phyloP scores from a whole-genome alignment of 2,888 invertebrate species.

The Rhodophaea formosa region DNA sequence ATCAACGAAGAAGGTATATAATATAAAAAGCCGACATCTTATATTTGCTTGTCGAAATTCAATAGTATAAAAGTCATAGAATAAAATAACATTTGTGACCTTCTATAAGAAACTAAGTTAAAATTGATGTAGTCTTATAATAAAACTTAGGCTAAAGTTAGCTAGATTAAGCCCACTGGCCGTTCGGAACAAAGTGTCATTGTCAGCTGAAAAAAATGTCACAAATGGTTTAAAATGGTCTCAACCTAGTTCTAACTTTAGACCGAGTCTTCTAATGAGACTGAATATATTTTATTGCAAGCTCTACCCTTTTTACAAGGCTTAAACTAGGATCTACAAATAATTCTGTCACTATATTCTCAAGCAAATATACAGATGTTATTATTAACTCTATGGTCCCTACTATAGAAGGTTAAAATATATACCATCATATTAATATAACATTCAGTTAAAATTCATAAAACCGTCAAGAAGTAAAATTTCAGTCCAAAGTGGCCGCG shows the following conservation, averaged over 20 bases:
- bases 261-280: no score
- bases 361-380: conserved; percentile 55
- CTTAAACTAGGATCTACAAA: not conserved
- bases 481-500: conserved; percentile 50
- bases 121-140: no score
- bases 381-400: conserved; percentile 70
- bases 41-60: conserved; percentile 40
- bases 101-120: not conserved
- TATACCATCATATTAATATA: conserved; percentile 43
- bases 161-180: no score
- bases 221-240: no score
- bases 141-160: no score
- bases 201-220: no score
- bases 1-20: conserved; percentile 50
- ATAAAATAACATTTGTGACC: not conserved
- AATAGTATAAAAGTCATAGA: not conserved
- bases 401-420: conserved; percentile 60
- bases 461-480: conserved; percentile 41
- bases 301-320: conserved; percentile 3
- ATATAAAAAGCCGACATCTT: conserved; percentile 56
- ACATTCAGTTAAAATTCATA: conserved; percentile 43
- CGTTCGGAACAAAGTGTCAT: no score
- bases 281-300: not conserved
- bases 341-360: not conserved
- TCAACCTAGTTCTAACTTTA: no score